Evolutionary conservation across 2,888 invertebrate species (phyloP), one percentile per base, ranked within the genome.

Genomic region (Matsumyia berberina): DNA sequence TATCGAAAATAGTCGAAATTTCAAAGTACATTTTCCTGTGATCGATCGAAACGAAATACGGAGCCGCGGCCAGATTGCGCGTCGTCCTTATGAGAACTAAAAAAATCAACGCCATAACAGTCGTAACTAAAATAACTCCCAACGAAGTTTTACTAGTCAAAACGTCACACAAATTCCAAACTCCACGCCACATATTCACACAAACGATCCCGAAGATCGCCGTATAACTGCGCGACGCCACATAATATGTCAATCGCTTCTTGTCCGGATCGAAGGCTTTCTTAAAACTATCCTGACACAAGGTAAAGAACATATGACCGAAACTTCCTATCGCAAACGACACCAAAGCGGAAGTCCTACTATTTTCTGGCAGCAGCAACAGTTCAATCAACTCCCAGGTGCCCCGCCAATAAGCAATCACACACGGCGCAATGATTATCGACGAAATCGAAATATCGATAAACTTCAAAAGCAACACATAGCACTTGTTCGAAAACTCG

Each of bases 151-250:
- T 46, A 80, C 94, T 94, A 39, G 95, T 95, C 88, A 95, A 94
- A 89, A 94, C 92, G 89, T 97, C 96, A 88, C 97, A 93, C 12
- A 92, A 86, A 53, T 90, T 93, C 97, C 97, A 97, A 51, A 95
- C 94, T 0, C 97, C 97, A 7, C 97, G 93, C 97, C 97, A 97
- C 80, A 96, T 96, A 89, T 96, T 97, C 49, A 97, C 96, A 90
- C 97, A 97, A 85, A 95, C 95, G 88, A 96, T 94, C 7, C 95
- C 96, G 89, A 95, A 97, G 86, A 95, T 90, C 82, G 93, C 93
- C 15, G 97, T 97, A 90, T 96, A 97, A 31, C 95, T 87, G 70
- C 97, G 92, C 86, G 96, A 96, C 70, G 93, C 90, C 72, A 94
- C 90, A 89, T 95, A 96, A 91, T 94, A 96, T 60, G 94, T 93